Evolutionary conservation across 2,888 invertebrate species (phyloP).

Genomic region (Zeuzera pyrina): DNA sequence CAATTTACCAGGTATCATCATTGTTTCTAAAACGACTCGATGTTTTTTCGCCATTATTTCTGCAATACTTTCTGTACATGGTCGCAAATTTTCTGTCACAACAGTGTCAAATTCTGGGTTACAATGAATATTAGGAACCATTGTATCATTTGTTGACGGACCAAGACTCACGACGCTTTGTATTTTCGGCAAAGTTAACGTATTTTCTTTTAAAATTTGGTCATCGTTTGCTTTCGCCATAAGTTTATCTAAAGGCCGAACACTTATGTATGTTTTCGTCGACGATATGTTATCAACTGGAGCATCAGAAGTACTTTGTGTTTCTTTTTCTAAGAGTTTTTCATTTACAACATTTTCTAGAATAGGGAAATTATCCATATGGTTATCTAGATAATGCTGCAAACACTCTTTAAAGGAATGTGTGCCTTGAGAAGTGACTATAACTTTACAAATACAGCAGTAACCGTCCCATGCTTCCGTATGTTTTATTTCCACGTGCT

Average conservation of each 20-base stretch:
- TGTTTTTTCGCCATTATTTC: conserved; percentile 48
- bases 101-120: not conserved
- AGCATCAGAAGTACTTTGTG: conserved; percentile 3
- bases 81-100: conserved; percentile 18
- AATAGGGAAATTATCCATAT: conserved; percentile 52
- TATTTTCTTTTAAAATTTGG: conserved; percentile 12
- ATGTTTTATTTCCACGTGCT: conserved; percentile 54
- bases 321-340: conserved; percentile 9
- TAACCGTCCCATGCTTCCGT: conserved; percentile 69
- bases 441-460: conserved; percentile 64
- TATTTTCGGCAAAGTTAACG: conserved; percentile 45
- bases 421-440: conserved; percentile 48
- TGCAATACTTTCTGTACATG: conserved; percentile 48
- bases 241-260: conserved; percentile 52
- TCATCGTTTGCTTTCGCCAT: conserved; percentile 25
- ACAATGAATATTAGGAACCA: no score
- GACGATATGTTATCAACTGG: conserved; percentile 13
- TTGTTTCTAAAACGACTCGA: conserved; percentile 50
- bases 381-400: conserved; percentile 53
- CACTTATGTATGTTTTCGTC: conserved; percentile 36
- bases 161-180: conserved; percentile 71
- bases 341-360: conserved; percentile 23
- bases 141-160: conserved; percentile 14
- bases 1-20: conserved; percentile 60
- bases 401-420: conserved; percentile 50